Evolutionary conservation across 2,113 vertebrate species (phyloP), one percentile per base, ranked within the genome.

Genomic region (Deroptyus accipitrinus): DNA sequence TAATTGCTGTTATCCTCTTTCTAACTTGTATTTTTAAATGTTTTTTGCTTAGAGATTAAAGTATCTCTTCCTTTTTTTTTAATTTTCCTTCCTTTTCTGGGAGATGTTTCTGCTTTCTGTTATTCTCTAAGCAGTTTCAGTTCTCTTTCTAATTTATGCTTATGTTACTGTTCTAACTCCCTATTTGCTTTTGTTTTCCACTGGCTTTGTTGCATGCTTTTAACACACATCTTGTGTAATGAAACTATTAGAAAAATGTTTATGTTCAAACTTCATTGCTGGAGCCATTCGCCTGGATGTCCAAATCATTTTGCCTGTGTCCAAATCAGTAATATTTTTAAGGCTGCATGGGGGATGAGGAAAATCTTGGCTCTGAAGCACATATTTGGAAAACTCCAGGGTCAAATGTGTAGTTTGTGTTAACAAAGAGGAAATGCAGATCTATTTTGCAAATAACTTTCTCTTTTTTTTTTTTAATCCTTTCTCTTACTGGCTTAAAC

Each of bases 91-190:
- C 89, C 86, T 91, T 92, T 94, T 95, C n/a, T n/a, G 5, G 19
- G 37, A 54, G 25, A 72, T 51, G 46, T 86, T 96, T 93, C 95
- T 92, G 88, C 69, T 97, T 97, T 95, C 66, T 86, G 51, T 70
- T 91, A 67, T 62, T 74, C 28, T 83, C 72, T n/a, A 30, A 78
- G 28, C 83, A 80, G 75, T 97, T 97, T 95, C 94, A 59, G 84
- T 96, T 96, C 96, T 92, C 68, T 85, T 88, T 95, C 64, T 90
- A 74, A 37, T 80, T 75, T 76, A 67, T 92, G 44, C 59, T 90
- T 70, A 59, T 76, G 89, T 86, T 94, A 82, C 73, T 83, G 31
- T 83, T 80, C 41, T 52, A 64, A 14, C 11, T 84, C 75, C 18
- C 33, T 67, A 12, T 2, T 54, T 72, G n/a, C 10, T 23, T 42